Percentiles rank a stretch among this genome's conserved stretches.
Conservation (phyloP, 1,140 invertebrate genomes). For the Drosophila rufa region DNA sequence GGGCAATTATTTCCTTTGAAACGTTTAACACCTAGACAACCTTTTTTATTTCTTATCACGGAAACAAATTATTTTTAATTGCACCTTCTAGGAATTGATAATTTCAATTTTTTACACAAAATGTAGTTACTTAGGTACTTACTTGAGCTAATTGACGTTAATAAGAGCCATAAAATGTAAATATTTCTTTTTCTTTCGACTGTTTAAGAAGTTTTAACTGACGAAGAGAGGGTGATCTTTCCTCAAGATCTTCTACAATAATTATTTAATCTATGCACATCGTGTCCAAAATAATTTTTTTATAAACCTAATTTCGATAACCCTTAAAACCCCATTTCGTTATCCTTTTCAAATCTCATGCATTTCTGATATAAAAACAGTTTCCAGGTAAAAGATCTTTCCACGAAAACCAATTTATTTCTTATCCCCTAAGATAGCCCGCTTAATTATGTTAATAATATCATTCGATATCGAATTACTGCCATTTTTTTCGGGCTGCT, state of each 20-base stretch:
- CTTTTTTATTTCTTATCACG: neutral
- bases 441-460: conserved; percentile 38
- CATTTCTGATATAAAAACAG: too few relatives aligned
- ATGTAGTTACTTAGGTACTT: neutral
- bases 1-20: neutral
- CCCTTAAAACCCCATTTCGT: neutral
- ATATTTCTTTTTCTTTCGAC: too few relatives aligned
- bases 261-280: too few relatives aligned
- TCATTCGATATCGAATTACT: conserved; percentile 13
- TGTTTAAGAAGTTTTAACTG: too few relatives aligned
- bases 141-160: too few relatives aligned
- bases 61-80: neutral
- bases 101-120: neutral
- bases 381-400: neutral
- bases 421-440: neutral
- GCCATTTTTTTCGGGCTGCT: conserved; percentile 21
- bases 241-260: neutral
- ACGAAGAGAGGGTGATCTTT: neutral
- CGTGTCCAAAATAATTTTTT: too few relatives aligned
- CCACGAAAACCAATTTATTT: conserved; percentile 1
- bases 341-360: neutral
- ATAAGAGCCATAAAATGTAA: too few relatives aligned
- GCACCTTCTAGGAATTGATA: neutral
- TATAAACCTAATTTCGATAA: too few relatives aligned
- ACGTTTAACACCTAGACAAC: neutral